Conservation (phyloP, 37 sponge, comb jelly and placozoan species). For the Hexactinellida sp. region DNA sequence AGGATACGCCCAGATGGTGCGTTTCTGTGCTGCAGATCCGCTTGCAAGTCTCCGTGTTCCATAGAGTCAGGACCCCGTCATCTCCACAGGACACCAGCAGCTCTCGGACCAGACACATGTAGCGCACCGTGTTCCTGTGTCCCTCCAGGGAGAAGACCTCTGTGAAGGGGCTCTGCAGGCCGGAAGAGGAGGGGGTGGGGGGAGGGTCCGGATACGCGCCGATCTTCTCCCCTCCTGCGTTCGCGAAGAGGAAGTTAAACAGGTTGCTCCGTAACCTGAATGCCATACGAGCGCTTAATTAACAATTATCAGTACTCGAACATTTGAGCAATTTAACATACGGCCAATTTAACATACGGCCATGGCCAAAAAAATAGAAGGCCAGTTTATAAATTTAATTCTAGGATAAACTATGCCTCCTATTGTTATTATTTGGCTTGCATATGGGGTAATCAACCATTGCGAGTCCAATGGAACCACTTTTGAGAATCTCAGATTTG, state of each 20-base stretch:
- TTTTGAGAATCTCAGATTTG: too few species aligned
- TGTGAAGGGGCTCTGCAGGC: not conserved
- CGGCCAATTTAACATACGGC: too few species aligned
- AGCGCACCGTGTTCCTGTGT: not conserved
- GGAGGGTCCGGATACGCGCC: not conserved
- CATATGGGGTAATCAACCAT: too few species aligned
- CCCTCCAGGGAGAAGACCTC: conserved; percentile 4
- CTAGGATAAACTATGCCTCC: too few species aligned
- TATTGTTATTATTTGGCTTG: too few species aligned
- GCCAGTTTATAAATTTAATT: too few species aligned
- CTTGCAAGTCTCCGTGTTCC: not conserved
- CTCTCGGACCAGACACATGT: not conserved
- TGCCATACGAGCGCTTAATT: too few species aligned
- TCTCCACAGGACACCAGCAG: not conserved
- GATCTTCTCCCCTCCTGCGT: not conserved
- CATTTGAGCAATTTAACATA: too few species aligned
- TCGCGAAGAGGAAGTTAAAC: not conserved
- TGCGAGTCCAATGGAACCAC: too few species aligned
- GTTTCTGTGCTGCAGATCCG: not conserved
- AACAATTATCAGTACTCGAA: too few species aligned
- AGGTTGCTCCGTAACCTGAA: not conserved
- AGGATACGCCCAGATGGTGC: not conserved
- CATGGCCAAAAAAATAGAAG: too few species aligned
- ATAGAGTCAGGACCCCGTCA: not conserved
- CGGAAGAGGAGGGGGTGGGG: not conserved